A percentile compares a stretch with the other conserved stretches of the same genome.
Evolutionary conservation across 2,797 vertebrate species (phyloP).

Genomic region (Scyliorhinus canicula): DNA sequence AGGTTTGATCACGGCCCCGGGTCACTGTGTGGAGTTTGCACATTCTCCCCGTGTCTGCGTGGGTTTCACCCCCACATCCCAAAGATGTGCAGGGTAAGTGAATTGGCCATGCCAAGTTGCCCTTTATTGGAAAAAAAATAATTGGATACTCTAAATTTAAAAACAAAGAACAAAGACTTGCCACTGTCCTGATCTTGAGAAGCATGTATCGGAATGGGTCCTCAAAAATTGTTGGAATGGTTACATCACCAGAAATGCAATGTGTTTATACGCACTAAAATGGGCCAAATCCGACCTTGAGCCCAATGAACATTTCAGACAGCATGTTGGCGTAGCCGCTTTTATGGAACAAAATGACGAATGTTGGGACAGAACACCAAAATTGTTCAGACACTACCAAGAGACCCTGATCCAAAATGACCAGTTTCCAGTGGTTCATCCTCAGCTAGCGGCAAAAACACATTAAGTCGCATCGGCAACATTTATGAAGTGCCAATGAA

Average conservation of each 20-base stretch:
- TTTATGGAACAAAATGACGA: background rate
- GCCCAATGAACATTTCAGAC: background rate
- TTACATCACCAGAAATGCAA: background rate
- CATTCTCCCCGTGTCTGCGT: no score
- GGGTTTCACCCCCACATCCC: no score
- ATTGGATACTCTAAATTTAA: no score
- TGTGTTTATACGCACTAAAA: background rate
- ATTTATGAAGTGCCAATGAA: background rate
- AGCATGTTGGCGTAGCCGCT: background rate
- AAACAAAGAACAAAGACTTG: no score
- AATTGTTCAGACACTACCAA: no score
- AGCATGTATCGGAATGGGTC: background rate
- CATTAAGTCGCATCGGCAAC: background rate
- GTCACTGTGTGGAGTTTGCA: no score
- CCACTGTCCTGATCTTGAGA: background rate
- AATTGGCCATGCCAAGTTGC: no score
- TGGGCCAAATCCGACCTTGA: background rate
- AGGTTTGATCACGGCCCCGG: no score
- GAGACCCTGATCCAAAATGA: background rate
- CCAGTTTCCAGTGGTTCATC: background rate
- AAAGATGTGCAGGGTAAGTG: no score
- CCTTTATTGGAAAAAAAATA: no score
- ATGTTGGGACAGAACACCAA: background rate
- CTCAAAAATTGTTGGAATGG: background rate
- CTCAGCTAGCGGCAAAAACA: background rate